phyloP scores from a whole-genome alignment of 2,888 invertebrate genomes.

The Nesidiocoris tenuis region DNA sequence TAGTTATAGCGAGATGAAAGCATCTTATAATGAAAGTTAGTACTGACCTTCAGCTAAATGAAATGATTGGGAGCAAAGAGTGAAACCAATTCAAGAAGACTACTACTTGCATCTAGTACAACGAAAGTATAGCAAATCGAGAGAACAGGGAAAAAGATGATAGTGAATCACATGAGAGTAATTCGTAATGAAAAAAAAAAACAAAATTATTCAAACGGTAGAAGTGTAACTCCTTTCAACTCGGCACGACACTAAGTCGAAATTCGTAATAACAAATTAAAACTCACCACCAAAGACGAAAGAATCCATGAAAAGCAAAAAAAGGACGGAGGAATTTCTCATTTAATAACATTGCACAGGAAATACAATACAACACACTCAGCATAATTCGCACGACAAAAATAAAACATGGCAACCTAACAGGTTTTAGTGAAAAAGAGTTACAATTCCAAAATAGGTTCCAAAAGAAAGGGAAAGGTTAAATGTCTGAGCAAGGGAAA shows the following conservation, averaged over 20 bases:
- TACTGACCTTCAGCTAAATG: background rate
- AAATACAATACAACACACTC: background rate
- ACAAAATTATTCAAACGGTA: conserved; percentile 13
- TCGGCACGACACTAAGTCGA: background rate
- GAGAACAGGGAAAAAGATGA: too few relatives aligned
- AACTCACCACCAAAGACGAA: conserved; percentile 30
- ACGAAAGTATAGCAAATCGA: too few relatives aligned
- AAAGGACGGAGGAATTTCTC: conserved; percentile 20
- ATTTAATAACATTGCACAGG: conserved; percentile 14
- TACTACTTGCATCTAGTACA: too few relatives aligned
- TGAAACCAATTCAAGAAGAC: too few relatives aligned
- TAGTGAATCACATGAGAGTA: background rate
- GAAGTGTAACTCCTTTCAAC: conserved; percentile 36
- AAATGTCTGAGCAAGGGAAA: too few relatives aligned
- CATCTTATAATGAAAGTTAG: background rate
- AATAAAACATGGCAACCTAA: background rate
- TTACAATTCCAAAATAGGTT: conserved; percentile 24
- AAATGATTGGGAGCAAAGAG: too few relatives aligned
- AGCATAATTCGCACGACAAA: background rate
- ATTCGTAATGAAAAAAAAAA: background rate
- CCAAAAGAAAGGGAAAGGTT: background rate
- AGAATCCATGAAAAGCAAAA: conserved; percentile 33
- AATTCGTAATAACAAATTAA: conserved; percentile 5
- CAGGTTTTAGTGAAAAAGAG: conserved; percentile 13
- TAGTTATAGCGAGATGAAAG: too few relatives aligned